Evolutionary conservation across 2,888 invertebrate species (phyloP).

Genomic region (Perdita meconis): DNA sequence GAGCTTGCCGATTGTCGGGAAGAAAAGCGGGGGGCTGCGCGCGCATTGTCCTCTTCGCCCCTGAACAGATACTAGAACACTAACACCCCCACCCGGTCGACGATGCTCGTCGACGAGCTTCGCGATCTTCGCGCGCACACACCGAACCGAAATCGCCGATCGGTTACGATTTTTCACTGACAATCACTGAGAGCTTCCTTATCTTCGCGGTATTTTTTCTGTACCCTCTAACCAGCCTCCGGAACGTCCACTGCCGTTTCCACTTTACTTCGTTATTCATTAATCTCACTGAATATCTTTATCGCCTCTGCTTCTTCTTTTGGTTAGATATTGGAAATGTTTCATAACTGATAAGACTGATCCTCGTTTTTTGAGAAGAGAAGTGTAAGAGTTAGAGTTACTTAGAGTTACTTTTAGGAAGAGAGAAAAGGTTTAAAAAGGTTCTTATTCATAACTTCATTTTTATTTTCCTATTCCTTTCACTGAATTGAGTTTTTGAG

Average conservation of each 20-base stretch:
- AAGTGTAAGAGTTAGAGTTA: neutral
- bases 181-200: neutral
- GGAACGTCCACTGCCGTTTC: too few relatives aligned
- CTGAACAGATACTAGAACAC: slow-evolving; percentile 39
- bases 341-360: neutral
- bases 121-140: neutral
- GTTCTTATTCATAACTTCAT: too few relatives aligned
- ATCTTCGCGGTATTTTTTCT: too few relatives aligned
- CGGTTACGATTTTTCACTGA: neutral
- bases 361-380: too few relatives aligned
- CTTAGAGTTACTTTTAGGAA: neutral
- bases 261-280: too few relatives aligned
- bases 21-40: slow-evolving; percentile 79
- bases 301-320: neutral
- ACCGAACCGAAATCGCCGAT: neutral
- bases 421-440: too few relatives aligned
- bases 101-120: neutral
- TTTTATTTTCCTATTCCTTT: too few relatives aligned
- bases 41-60: slow-evolving; percentile 72
- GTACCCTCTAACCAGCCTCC: too few relatives aligned
- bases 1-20: slow-evolving; percentile 55
- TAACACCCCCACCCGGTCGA: slow-evolving; percentile 22
- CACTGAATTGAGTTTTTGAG: too few relatives aligned
- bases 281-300: too few relatives aligned
- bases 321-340: neutral